phyloP scores from a whole-genome alignment of 1,140 invertebrate species.

The Heliconius melpomene region DNA sequence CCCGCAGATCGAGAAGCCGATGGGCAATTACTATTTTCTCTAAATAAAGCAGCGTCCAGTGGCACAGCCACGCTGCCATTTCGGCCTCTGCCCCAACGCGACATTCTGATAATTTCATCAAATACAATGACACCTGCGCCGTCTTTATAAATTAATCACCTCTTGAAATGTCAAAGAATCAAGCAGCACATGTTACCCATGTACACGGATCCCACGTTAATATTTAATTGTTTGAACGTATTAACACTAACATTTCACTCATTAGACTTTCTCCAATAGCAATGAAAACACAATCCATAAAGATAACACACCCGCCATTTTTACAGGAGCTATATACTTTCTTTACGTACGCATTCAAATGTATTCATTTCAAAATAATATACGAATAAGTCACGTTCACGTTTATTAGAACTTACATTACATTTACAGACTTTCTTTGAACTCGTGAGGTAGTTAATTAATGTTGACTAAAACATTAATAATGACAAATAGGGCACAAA shows the following conservation, averaged over 20 bases:
- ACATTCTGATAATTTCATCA: conserved; percentile 82
- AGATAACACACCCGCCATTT: conserved; percentile 82
- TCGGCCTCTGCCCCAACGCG: conserved; percentile 83
- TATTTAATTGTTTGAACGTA: conserved; percentile 37
- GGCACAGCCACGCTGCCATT: conserved; percentile 83
- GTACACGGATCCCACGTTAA: conserved; percentile 40
- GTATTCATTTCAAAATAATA: conserved; percentile 42
- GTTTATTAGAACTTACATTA: conserved; percentile 59
- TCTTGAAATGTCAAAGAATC: conserved; percentile 70
- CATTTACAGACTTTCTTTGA: conserved; percentile 64
- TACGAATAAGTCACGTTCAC: conserved; percentile 46
- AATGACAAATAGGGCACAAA: conserved; percentile 77
- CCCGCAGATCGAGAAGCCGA: conserved; percentile 93
- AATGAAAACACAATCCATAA: conserved; percentile 79
- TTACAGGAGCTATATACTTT: conserved; percentile 78
- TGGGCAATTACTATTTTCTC: conserved; percentile 93
- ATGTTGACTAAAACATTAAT: conserved; percentile 63
- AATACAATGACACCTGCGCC: conserved; percentile 74
- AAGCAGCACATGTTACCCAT: conserved; percentile 60
- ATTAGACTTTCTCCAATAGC: conserved; percentile 62
- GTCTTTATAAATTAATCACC: conserved; percentile 63
- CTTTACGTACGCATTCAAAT: conserved; percentile 66
- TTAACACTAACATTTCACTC: conserved; percentile 43
- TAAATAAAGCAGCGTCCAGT: conserved; percentile 85
- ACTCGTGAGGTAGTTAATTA: conserved; percentile 71